phyloP scores from a whole-genome alignment of 2,888 invertebrate species.

The Sinohyriopsis cumingii region DNA sequence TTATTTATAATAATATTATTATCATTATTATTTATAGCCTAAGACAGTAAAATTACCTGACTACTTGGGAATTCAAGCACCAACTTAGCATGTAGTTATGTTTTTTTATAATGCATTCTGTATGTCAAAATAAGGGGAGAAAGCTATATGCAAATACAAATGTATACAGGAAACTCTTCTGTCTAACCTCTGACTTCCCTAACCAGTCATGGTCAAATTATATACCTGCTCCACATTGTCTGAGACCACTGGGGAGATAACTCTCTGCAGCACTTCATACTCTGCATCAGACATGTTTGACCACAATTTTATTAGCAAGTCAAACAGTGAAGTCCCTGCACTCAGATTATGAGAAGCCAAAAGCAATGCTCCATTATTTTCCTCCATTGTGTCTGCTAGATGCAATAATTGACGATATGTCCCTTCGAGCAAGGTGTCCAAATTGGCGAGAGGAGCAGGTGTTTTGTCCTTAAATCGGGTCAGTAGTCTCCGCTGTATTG shows the following conservation, averaged over 20 bases:
- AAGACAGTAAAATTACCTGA: too few species aligned
- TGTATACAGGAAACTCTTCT: not conserved
- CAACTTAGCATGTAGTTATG: too few species aligned
- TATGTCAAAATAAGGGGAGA: too few species aligned
- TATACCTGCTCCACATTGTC: slow-evolving; percentile 70
- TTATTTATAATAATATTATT: too few species aligned
- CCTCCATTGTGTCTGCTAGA: slow-evolving; percentile 68
- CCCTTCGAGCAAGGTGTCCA: slow-evolving; percentile 82
- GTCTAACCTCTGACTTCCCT: too few species aligned
- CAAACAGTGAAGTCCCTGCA: slow-evolving; percentile 70
- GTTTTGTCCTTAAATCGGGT: slow-evolving; percentile 86
- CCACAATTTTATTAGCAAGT: slow-evolving; percentile 71
- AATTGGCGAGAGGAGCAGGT: slow-evolving; percentile 81
- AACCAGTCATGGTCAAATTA: too few species aligned
- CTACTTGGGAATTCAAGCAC: too few species aligned
- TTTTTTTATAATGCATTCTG: too few species aligned
- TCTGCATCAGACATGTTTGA: slow-evolving; percentile 70
- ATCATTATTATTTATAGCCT: too few species aligned
- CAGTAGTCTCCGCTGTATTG: slow-evolving; percentile 84
- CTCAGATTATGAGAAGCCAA: slow-evolving; percentile 69
- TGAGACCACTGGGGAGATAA: slow-evolving; percentile 70
- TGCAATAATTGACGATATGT: slow-evolving; percentile 77
- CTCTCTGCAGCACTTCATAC: slow-evolving; percentile 66
- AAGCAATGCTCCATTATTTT: slow-evolving; percentile 65
- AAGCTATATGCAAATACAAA: too few species aligned